Evolutionary conservation across 2,888 invertebrate species (phyloP).

Genomic region (Nasonovia ribisnigri): DNA sequence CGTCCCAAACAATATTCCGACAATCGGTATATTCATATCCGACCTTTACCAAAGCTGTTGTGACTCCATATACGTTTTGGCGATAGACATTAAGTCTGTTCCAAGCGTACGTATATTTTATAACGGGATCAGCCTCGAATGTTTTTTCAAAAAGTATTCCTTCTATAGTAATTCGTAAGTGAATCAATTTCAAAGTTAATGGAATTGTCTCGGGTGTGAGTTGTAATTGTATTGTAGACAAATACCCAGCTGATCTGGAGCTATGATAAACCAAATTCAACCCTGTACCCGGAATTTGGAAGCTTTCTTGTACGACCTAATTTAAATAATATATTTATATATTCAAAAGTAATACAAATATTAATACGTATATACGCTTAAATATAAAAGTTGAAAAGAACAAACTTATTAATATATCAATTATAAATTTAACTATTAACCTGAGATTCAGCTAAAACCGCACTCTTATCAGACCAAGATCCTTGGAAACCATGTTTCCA

Average conservation of each 20-base stretch:
- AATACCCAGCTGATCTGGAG: slow-evolving; percentile 91
- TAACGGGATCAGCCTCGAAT: slow-evolving; percentile 96
- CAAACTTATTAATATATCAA: neutral
- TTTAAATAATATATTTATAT: slow-evolving; percentile 4
- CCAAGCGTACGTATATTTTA: slow-evolving; percentile 98
- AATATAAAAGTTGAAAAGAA: neutral
- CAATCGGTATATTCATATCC: slow-evolving; percentile 97
- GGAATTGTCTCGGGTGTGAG: slow-evolving; percentile 89
- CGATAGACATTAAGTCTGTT: slow-evolving; percentile 95
- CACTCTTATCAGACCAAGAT: slow-evolving; percentile 92
- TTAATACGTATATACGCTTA: neutral
- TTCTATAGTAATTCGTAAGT: slow-evolving; percentile 92
- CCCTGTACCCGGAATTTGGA: slow-evolving; percentile 94
- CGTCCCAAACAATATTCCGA: slow-evolving; percentile 94
- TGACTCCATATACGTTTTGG: slow-evolving; percentile 96
- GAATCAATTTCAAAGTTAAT: slow-evolving; percentile 85
- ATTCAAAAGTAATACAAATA: neutral
- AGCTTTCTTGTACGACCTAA: slow-evolving; percentile 92
- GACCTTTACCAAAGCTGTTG: slow-evolving; percentile 93
- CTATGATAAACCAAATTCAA: slow-evolving; percentile 97
- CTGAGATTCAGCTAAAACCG: slow-evolving; percentile 90
- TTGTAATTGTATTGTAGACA: slow-evolving; percentile 92
- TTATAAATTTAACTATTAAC: slow-evolving; percentile 69
- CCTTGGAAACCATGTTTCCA: slow-evolving; percentile 97
- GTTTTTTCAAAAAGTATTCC: slow-evolving; percentile 92